phyloP scores from a whole-genome alignment of 2,797 vertebrate species.

The Rhyacichthys aspro region DNA sequence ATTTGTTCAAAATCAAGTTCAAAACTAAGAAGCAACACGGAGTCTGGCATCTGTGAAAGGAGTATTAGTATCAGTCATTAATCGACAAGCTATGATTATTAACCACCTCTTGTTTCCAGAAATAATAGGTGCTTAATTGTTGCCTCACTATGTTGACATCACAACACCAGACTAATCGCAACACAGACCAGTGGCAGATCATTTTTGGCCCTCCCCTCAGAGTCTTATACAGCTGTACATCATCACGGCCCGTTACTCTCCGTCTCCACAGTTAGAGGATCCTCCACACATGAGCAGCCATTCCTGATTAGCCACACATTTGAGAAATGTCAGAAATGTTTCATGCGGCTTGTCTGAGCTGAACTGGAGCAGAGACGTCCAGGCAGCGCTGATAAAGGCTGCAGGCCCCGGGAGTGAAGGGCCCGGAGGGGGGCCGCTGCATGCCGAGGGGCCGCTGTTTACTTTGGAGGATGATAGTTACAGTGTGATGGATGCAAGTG shows the following conservation, averaged over 20 bases:
- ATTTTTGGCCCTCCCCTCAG: neutral
- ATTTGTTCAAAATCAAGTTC: too few species aligned
- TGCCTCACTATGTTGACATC: too few species aligned
- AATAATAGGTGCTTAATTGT: too few species aligned
- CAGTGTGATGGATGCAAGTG: too few species aligned
- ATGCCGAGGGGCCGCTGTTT: too few species aligned
- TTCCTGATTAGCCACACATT: constrained; percentile 80
- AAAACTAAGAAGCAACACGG: too few species aligned
- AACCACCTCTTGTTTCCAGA: too few species aligned
- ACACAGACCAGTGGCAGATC: neutral
- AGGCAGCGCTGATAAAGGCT: constrained; percentile 40
- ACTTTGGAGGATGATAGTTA: too few species aligned
- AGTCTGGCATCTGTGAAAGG: too few species aligned
- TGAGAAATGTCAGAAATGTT: constrained; percentile 77
- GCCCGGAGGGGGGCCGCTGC: constrained; percentile 15
- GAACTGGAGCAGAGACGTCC: constrained; percentile 43
- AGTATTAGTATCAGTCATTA: too few species aligned
- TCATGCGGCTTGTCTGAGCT: constrained; percentile 59
- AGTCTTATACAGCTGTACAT: constrained; percentile 22
- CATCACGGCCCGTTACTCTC: constrained; percentile 24
- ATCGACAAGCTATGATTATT: too few species aligned
- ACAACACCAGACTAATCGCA: neutral
- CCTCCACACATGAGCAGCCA: constrained; percentile 60
- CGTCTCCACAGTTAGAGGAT: constrained; percentile 42
- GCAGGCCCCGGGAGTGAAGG: constrained; percentile 10